Percentiles rank a stretch among this genome's conserved stretches.
phyloP scores from a whole-genome alignment of 2,797 vertebrate species.

The Sphenodon punctatus region DNA sequence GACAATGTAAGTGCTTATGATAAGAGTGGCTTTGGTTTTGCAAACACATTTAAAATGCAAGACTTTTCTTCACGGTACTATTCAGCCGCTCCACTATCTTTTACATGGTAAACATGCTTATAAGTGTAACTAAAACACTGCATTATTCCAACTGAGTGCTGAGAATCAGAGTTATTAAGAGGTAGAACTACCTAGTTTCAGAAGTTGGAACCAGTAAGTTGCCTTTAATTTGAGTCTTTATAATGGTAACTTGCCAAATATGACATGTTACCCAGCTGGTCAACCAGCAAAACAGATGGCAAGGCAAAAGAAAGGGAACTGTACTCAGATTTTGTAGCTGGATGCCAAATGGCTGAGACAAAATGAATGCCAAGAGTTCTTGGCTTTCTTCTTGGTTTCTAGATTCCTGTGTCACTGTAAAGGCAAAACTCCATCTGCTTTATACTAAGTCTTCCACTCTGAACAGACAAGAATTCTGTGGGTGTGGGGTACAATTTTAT shows the following conservation, averaged over 20 bases:
- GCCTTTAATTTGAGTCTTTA: no score
- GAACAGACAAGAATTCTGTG: background rate
- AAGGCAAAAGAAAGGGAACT: background rate
- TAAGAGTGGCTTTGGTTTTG: constrained; percentile 49
- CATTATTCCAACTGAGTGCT: background rate
- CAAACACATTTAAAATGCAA: constrained; percentile 44
- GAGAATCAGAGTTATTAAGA: background rate
- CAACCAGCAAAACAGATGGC: background rate
- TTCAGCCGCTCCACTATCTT: constrained; percentile 44
- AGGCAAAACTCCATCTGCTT: background rate
- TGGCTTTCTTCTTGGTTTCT: background rate
- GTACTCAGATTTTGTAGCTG: background rate
- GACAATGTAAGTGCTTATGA: constrained; percentile 42
- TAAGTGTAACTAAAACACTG: background rate
- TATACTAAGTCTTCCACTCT: background rate
- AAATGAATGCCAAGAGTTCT: background rate
- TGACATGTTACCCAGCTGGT: background rate
- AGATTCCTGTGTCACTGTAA: background rate
- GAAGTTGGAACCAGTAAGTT: background rate
- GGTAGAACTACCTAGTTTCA: background rate
- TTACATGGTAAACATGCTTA: constrained; percentile 5
- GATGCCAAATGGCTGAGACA: background rate
- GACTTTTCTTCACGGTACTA: constrained; percentile 2
- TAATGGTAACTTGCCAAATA: background rate
- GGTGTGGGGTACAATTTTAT: background rate